These are phyloP conservation scores for Netelia inedita DNA, from an alignment of 2,888 invertebrate genomes.

Conservation along the genomic window DNA sequence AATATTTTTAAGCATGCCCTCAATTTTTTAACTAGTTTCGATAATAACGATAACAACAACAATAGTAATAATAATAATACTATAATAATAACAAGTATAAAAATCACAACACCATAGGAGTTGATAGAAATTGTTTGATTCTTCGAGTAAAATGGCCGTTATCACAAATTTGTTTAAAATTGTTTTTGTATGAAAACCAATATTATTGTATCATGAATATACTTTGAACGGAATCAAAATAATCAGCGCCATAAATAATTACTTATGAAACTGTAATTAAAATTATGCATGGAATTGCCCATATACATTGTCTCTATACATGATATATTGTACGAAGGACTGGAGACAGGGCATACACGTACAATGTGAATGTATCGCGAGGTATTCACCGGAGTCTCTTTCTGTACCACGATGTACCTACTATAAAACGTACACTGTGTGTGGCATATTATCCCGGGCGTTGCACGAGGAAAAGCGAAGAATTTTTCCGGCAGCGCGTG, in stretches of 20 bases:
- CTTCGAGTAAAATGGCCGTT: too few relatives aligned
- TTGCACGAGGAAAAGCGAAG: slow-evolving; percentile 61
- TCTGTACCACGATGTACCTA: slow-evolving; percentile 54
- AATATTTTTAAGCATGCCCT: too few relatives aligned
- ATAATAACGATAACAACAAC: neutral
- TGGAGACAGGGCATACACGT: slow-evolving; percentile 29
- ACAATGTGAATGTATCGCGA: slow-evolving; percentile 60
- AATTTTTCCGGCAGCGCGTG: slow-evolving; percentile 67
- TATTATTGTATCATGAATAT: too few relatives aligned
- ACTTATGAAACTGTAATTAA: too few relatives aligned
- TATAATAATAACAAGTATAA: too few relatives aligned
- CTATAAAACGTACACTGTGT: slow-evolving; percentile 35
- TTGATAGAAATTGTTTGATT: neutral
- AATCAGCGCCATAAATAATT: too few relatives aligned
- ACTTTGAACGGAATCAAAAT: too few relatives aligned
- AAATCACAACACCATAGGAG: neutral
- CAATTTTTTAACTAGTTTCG: too few relatives aligned
- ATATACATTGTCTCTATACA: neutral
- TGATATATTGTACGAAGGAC: neutral
- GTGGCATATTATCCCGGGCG: slow-evolving; percentile 47
- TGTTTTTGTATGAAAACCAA: too few relatives aligned
- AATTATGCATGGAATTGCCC: neutral
- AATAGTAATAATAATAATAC: too few relatives aligned
- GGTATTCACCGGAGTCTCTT: slow-evolving; percentile 60
- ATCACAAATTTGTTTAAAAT: too few relatives aligned